Base-by-base conservation (phyloP, 2,888 invertebrate genomes). In the Artemia sinica region DNA sequence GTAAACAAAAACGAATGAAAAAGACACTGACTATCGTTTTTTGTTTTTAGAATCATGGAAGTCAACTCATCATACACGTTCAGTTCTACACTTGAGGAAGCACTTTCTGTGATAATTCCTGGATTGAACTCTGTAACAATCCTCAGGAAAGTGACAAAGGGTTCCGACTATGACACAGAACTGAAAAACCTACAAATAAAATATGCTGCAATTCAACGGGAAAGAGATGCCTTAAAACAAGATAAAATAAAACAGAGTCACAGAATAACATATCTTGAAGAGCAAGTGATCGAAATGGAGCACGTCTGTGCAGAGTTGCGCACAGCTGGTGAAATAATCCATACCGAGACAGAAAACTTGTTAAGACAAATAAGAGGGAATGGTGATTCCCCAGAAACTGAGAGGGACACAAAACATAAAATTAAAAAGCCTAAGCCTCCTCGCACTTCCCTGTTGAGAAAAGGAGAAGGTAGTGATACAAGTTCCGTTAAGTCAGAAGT, bases 161-260 rank as follows among this genome's bases (percentile, higher is more conserved):
- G 18, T 10, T 58, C 58, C 58, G 58, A 58, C 58, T 58, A 58
- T 9, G 14, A 58, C 58, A 58, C 14, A 8, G 58, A 58, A 58
- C 58, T 58, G 10, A n/a, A 18, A 58, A 58, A 58, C 58, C 14
- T 9, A 9, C 58, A 58, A 58, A 10, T 14, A 58, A 58, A 58
- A 18, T 58, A 58, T 58, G 58, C 58, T 8, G 58, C 58, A 9
- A 58, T 58, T 58, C 58, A 58, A 18, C n/a, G 58, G 8, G 58
- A 58, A 58, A 58, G 58, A 58, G 58, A 58, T n/a, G 58, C 58
- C 10, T 58, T 58, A 58, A 58, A 58, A 58, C 58, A 58, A 58
- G 58, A 58, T 14, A 58, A 58, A n/a, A 58, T 58, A 18, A 58
- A 58, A 18, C 58, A 58, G 18, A 58, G 58, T 18, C 58, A 58